A percentile compares a stretch with the other conserved stretches of the same genome.
These are phyloP conservation scores for Leptinotarsa texana DNA, from an alignment of 1,140 invertebrate species.

Conservation along the genomic window DNA sequence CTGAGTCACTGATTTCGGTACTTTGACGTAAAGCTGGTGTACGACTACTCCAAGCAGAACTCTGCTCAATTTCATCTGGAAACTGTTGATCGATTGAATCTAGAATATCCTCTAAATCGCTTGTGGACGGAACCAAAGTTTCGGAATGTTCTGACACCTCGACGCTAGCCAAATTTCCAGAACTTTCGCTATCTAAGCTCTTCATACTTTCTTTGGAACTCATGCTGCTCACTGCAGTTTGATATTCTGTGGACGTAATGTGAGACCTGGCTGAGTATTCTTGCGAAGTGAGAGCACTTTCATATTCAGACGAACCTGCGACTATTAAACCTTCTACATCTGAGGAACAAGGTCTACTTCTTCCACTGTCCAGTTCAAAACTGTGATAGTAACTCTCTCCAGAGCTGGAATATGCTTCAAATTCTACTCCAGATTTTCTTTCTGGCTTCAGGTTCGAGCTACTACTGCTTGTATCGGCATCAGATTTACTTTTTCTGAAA, in stretches of 20 bases:
- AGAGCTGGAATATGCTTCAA: constrained; percentile 83
- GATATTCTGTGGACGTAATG: constrained; percentile 77
- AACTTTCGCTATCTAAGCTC: constrained; percentile 85
- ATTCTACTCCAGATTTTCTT: constrained; percentile 67
- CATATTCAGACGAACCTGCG: constrained; percentile 80
- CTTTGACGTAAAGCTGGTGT: constrained; percentile 34
- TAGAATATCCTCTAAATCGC: constrained; percentile 59
- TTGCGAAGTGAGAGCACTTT: constrained; percentile 80
- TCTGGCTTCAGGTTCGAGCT: constrained; percentile 62
- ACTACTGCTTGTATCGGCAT: constrained; percentile 55
- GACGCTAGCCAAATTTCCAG: constrained; percentile 82
- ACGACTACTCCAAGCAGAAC: constrained; percentile 32
- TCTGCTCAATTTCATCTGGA: constrained; percentile 39
- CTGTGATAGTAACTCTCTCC: constrained; percentile 88
- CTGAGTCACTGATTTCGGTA: constrained; percentile 46
- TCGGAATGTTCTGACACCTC: constrained; percentile 89
- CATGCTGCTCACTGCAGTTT: constrained; percentile 79
- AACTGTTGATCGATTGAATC: constrained; percentile 53
- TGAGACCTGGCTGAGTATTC: constrained; percentile 73
- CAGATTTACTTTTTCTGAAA: constrained; percentile 51
- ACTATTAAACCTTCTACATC: constrained; percentile 78
- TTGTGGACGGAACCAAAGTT: constrained; percentile 79
- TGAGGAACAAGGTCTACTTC: constrained; percentile 82
- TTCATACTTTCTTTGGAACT: constrained; percentile 88
- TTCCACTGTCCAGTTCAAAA: constrained; percentile 74